Evolutionary conservation across 2,888 invertebrate genomes (phyloP).

Genomic region (Blera fallax): DNA sequence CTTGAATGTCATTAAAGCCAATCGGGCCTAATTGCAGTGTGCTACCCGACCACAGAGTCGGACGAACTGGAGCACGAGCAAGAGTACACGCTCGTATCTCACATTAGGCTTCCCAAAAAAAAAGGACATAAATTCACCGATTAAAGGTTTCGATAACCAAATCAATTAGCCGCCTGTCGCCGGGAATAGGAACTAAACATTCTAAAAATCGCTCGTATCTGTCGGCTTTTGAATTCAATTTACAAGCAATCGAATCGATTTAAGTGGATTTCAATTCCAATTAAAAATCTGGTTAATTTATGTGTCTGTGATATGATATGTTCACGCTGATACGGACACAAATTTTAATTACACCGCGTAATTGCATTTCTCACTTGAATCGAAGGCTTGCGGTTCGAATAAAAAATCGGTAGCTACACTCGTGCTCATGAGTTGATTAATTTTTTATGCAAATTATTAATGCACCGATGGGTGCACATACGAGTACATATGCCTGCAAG

Average conservation of each 20-base stretch:
- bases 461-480: background rate
- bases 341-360: conserved; percentile 69
- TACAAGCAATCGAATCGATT: conserved; percentile 44
- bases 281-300: conserved; percentile 69
- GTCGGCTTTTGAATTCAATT: conserved; percentile 32
- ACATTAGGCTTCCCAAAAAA: conserved; percentile 52
- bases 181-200: background rate
- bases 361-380: conserved; percentile 66
- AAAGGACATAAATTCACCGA: conserved; percentile 62
- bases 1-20: conserved; percentile 63
- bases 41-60: background rate
- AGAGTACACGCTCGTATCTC: background rate
- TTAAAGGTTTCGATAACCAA: conserved; percentile 53
- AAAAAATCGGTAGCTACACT: conserved; percentile 20
- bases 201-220: background rate
- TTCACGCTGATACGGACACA: conserved; percentile 56
- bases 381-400: background rate
- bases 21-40: conserved; percentile 50
- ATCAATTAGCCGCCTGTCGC: conserved; percentile 42
- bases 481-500: background rate
- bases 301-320: conserved; percentile 51
- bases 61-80: background rate
- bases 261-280: conserved; percentile 68
- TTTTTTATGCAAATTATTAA: conserved; percentile 67
- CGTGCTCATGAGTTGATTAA: conserved; percentile 57